phyloP scores from a whole-genome alignment of 2,888 invertebrate species.

The Ophraella communa region DNA sequence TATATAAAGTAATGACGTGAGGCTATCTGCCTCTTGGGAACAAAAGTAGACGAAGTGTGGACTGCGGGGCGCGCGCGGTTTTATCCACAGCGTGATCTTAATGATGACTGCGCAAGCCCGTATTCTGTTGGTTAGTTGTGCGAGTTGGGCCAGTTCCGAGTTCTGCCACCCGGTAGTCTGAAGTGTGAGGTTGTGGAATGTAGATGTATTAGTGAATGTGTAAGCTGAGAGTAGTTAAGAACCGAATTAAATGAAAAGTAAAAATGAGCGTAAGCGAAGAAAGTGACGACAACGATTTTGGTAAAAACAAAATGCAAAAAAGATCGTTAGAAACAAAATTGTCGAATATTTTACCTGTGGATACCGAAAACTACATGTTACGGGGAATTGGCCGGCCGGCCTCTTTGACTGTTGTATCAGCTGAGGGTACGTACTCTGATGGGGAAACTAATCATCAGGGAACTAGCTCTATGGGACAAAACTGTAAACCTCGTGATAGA shows the following conservation, averaged over 20 bases:
- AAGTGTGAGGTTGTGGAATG: conserved; percentile 33
- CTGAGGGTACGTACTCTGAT: conserved; percentile 42
- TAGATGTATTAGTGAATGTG: conserved; percentile 17
- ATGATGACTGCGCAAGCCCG: conserved; percentile 36
- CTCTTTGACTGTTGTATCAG: conserved; percentile 25
- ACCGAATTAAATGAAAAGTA: conserved; percentile 40
- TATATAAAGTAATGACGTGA: conserved; percentile 20
- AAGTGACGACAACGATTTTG: conserved; percentile 37
- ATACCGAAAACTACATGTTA: conserved; percentile 64
- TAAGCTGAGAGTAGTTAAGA: conserved; percentile 26
- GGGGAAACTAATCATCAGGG: conserved; percentile 36
- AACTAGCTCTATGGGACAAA: conserved; percentile 22
- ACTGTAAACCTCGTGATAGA: conserved; percentile 17
- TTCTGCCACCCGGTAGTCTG: conserved; percentile 41
- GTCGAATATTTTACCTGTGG: conserved; percentile 54
- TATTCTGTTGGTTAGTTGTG: conserved; percentile 30
- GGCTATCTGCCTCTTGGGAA: conserved; percentile 27
- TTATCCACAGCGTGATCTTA: conserved; percentile 37
- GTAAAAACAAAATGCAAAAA: conserved; percentile 51
- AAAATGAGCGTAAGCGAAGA: conserved; percentile 53
- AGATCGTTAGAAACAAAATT: conserved; percentile 53
- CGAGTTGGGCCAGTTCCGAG: conserved; percentile 40
- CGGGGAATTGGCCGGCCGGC: conserved; percentile 57
- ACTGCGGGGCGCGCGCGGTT: conserved; percentile 31
- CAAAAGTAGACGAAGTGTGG: conserved; percentile 26